Evolutionary conservation across 2,113 vertebrate species (phyloP).

Genomic region (Gallinago paraguaiae): DNA sequence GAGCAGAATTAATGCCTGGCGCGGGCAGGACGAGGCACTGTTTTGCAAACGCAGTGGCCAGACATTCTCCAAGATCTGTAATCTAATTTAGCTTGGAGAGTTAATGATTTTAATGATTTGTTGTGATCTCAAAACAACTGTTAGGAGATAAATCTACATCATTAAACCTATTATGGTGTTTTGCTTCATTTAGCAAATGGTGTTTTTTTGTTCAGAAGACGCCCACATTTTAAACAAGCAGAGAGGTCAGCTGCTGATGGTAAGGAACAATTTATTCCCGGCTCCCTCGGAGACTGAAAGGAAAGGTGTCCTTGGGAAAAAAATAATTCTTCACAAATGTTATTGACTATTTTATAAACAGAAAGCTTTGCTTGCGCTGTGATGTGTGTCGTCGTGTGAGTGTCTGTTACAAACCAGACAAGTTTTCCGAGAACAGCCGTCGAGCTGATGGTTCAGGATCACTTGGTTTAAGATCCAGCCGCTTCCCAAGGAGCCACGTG

Average conservation of each 20-base stretch:
- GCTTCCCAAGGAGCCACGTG: fast-evolving
- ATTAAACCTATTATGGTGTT: constrained; percentile 78
- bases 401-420: background rate
- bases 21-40: constrained; percentile 23
- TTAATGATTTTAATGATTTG: constrained; percentile 83
- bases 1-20: constrained; percentile 49
- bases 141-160: constrained; percentile 79
- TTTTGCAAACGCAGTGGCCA: constrained; percentile 52
- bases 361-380: background rate
- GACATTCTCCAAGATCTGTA: constrained; percentile 65
- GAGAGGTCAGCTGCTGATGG: constrained; percentile 50
- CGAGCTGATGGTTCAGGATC: background rate
- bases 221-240: constrained; percentile 70
- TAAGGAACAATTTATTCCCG: constrained; percentile 39
- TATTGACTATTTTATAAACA: background rate
- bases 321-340: background rate
- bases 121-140: constrained; percentile 82
- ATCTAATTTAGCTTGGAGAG: constrained; percentile 76
- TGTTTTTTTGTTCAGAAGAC: constrained; percentile 61
- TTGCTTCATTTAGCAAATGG: constrained; percentile 81
- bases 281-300: constrained; percentile 42
- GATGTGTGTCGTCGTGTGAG: background rate
- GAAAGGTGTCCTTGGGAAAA: constrained; percentile 66
- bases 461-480: background rate
- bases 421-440: background rate